Base-by-base conservation (phyloP, 2,113 vertebrate species). In the Nycticebus coucang region DNA sequence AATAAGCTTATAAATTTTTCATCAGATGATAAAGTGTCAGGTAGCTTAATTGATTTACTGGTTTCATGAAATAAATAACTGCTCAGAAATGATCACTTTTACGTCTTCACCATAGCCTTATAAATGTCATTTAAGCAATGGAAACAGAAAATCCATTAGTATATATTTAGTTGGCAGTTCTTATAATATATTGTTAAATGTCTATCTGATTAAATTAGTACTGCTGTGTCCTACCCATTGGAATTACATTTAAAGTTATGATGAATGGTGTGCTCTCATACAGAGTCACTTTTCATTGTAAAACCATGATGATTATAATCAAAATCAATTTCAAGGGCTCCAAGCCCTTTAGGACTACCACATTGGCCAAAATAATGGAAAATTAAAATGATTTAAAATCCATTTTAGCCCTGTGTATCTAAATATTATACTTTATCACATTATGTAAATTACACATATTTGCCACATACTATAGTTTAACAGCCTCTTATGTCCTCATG, bases 381-480 rank as follows among this genome's bases (percentile, higher is more conserved):
- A 97, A 97, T 95, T 97, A 96, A 98, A 94, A 93, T 96, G 93
- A 94, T 89, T 94, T 95, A 93, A 97, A 96, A 86, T 87, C 83
- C 18, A 93, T 96, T 94, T 87, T 92, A 97, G 30, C 28, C 33
- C 6, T 90, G 60, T 96, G 33, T 83, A 88, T 95, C 89, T 96
- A 97, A 94, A 95, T 94, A 86, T 85, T 95, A 66, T 89, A 96
- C 59, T 88, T 97, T 91, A 96, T 93, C 69, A 74, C 83, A 94
- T 97, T 95, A 97, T 95, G 96, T 95, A 97, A 97, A 98, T 97
- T 93, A 82, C 19, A 89, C 41, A 87, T 93, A 96, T 95, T 95
- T 97, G 69, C 94, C 92, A 59, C 74, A 90, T 89, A 90, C 64
- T 96, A 72, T 91, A 95, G 19, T 82, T 62, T 95, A 95, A 92